phyloP scores from a whole-genome alignment of 2,888 invertebrate genomes.

The Iselma pallidipennis region DNA sequence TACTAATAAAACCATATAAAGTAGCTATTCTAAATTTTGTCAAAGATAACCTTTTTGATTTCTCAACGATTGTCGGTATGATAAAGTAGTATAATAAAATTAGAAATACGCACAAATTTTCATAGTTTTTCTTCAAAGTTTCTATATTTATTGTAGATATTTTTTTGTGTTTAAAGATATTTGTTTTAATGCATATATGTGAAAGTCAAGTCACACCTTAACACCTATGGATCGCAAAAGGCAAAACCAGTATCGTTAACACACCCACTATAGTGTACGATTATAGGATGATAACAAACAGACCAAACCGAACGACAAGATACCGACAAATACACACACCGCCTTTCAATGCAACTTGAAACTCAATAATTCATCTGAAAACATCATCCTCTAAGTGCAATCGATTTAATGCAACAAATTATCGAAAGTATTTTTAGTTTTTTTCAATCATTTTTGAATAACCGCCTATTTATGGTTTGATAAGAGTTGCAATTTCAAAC shows the following conservation, averaged over 20 bases:
- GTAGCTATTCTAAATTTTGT: constrained; percentile 9
- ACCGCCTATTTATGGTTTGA: constrained; percentile 13
- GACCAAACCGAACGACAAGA: constrained; percentile 17
- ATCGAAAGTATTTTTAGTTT: background rate
- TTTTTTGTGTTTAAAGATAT: constrained; percentile 3
- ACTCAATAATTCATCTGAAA: background rate
- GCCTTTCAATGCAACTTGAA: constrained; percentile 8
- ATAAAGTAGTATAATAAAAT: constrained; percentile 11
- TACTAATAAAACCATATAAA: constrained; percentile 8
- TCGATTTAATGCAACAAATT: constrained; percentile 10
- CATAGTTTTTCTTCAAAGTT: background rate
- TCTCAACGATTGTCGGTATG: constrained; percentile 5
- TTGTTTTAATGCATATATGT: constrained; percentile 33
- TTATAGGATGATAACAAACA: constrained; percentile 14
- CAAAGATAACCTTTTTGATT: constrained; percentile 11
- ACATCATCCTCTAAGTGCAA: background rate
- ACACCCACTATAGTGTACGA: constrained; percentile 31
- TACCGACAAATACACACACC: constrained; percentile 10
- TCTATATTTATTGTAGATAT: background rate
- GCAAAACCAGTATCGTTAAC: constrained; percentile 31
- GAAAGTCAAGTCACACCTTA: constrained; percentile 40
- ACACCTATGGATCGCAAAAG: constrained; percentile 38
- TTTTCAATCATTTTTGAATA: background rate
- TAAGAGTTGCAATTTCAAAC: constrained; percentile 43
- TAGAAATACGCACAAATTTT: constrained; percentile 11